These are phyloP conservation scores for Gambelia wislizenii DNA, from an alignment of 2,797 vertebrate genomes.

Conservation along the genomic window DNA sequence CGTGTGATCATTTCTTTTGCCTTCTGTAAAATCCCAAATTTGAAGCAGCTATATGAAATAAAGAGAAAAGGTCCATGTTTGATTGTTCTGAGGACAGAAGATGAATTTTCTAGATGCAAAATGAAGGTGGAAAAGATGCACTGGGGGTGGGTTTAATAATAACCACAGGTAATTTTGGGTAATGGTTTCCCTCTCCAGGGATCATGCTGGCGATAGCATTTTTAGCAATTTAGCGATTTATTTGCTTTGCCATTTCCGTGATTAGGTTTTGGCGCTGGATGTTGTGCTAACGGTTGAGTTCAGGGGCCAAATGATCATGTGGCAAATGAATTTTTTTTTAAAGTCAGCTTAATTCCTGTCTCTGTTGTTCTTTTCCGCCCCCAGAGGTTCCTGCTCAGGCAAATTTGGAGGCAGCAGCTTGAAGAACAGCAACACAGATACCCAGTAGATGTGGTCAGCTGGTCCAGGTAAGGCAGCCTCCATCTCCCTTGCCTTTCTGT, in stretches of 20 bases:
- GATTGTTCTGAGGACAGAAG: background rate
- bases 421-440: background rate
- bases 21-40: background rate
- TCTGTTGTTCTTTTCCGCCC: background rate
- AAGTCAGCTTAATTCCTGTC: too few species aligned
- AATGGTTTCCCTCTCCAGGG: background rate
- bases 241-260: too few species aligned
- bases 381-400: constrained; percentile 6
- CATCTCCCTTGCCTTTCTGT: background rate
- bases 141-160: background rate
- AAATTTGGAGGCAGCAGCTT: background rate
- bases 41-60: background rate
- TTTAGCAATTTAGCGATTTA: too few species aligned
- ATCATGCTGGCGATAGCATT: too few species aligned
- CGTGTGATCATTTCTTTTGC: background rate
- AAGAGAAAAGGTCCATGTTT: too few species aligned
- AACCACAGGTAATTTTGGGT: background rate
- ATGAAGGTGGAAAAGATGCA: background rate
- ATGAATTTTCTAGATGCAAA: background rate
- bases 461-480: background rate
- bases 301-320: too few species aligned
- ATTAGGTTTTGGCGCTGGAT: too few species aligned
- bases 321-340: too few species aligned
- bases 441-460: constrained; percentile 27
- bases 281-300: too few species aligned